Conservation (phyloP, 2,888 invertebrate species). For the Notocelia uddmanniana region DNA sequence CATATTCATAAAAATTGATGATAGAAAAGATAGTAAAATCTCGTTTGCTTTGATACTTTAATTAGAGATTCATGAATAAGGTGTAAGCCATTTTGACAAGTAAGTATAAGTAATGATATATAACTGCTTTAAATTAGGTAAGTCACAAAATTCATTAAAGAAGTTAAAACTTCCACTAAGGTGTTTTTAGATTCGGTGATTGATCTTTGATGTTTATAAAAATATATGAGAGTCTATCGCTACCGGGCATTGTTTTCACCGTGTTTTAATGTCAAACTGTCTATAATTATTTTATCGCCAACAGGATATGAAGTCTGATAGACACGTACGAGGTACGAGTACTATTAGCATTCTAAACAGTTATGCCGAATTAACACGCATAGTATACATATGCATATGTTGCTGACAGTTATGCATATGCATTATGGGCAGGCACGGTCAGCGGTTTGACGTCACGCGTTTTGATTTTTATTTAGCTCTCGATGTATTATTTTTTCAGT, state of each 20-base stretch:
- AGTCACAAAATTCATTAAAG: too few species aligned
- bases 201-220: background rate
- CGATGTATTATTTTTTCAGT: background rate
- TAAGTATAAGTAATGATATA: too few species aligned
- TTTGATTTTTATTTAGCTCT: background rate
- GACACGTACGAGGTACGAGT: too few species aligned
- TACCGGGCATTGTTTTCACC: background rate
- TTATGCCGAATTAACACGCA: conserved; percentile 23
- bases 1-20: background rate
- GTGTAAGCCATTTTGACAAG: too few species aligned
- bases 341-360: conserved; percentile 15
- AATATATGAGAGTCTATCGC: background rate
- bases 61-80: too few species aligned
- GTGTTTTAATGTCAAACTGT: background rate
- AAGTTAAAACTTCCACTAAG: too few species aligned
- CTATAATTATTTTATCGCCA: conserved; percentile 9
- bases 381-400: conserved; percentile 8
- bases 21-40: too few species aligned
- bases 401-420: conserved; percentile 12
- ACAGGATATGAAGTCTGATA: background rate
- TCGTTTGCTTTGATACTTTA: too few species aligned
- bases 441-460: background rate
- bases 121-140: too few species aligned
- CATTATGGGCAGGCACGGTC: background rate
- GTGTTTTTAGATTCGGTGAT: too few species aligned